Base-by-base conservation (phyloP, 2,113 vertebrate genomes). In the Planiliza haematocheilus region DNA sequence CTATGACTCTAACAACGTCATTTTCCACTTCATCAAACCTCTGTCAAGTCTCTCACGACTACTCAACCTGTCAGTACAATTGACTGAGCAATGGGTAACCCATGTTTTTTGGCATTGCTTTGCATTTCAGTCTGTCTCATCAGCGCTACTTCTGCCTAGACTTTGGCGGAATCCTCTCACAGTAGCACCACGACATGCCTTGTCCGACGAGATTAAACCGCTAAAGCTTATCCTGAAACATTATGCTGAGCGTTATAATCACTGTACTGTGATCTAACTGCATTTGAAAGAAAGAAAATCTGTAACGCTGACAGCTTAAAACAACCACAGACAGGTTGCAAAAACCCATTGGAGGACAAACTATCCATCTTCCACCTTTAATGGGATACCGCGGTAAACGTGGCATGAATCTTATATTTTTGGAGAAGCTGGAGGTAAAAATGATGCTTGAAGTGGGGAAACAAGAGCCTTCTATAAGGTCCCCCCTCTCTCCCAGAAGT, bases 391-490 rank as follows among this genome's bases (percentile, higher is more conserved):
- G 24, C 24, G 5, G 24, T 30, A 5, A 30, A 30, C 34, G 12
- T 14, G 9, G 8, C 17, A 46, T 14, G n/a, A 17, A 14, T 13
- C 10, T 42, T 13, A 43, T 24, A 42, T 45, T 45, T 49, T 10
- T 55, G 7, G 14, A 41, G 7, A 16, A n/a, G n/a, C n/a, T 46
- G 42, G 42, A 57, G 42, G 62, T 68, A 68, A 76, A 77, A 50
- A 5, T 38, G 20, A 67, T 39, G 17, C n/a, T 53, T 55, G 7
- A 60, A 51, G 49, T 24, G 12, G 14, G 39, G 42, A 53, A 34
- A 49, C 7, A 46, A 63, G 51, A 43, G 13, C 7, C 56, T 13
- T 24, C 16, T 59, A 12, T 37, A 51, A 18, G 38, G 41, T 10
- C 37, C 3, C 49, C 55, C 65, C 20, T 42, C 20, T 42, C 37